phyloP scores from a whole-genome alignment of 2,797 vertebrate species.

The Australoheros facetus region DNA sequence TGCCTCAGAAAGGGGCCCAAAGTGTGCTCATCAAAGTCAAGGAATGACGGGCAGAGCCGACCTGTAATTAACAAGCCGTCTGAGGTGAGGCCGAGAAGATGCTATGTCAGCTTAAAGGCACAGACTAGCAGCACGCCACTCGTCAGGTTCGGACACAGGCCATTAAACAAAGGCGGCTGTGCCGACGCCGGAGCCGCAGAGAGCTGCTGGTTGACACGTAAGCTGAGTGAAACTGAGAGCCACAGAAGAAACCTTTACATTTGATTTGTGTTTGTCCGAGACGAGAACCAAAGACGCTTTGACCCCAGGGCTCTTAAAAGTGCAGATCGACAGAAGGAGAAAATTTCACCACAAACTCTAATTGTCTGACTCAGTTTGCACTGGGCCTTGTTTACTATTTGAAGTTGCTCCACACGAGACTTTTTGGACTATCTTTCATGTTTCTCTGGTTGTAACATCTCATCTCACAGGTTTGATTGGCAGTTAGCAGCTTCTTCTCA shows the following conservation, averaged over 20 bases:
- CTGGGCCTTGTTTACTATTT: rapidly evolving
- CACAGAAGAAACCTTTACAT: background rate
- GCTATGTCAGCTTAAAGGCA: background rate
- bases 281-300: background rate
- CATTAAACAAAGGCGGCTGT: background rate
- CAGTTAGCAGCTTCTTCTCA: rapidly evolving
- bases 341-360: background rate
- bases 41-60: background rate
- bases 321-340: rapidly evolving
- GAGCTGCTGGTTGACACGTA: background rate
- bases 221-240: background rate
- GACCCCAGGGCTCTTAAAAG: background rate
- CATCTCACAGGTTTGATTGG: background rate
- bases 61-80: background rate
- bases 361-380: background rate
- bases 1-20: rapidly evolving
- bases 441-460: background rate
- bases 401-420: background rate
- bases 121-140: background rate
- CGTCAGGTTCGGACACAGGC: background rate
- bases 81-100: background rate
- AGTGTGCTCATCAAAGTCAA: background rate
- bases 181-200: background rate
- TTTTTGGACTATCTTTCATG: background rate
- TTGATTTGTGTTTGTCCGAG: background rate